Base-by-base conservation (phyloP, 1,140 invertebrate genomes). In the Aphis craccivora region DNA sequence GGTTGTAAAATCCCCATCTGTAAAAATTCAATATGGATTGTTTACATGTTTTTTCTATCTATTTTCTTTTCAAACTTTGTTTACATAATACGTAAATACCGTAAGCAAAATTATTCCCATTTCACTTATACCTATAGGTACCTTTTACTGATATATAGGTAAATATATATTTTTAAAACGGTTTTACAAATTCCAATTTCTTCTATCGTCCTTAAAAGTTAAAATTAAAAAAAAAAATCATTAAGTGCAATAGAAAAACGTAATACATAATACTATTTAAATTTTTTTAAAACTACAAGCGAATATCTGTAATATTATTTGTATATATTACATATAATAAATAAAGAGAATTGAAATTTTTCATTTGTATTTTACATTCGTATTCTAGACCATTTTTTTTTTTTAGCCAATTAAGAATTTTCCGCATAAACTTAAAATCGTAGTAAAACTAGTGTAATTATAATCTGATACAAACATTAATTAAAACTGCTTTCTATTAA, bases 1-100 rank as follows among this genome's bases (percentile, higher is more conserved):
- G 94, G 76, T 37, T 93, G 88, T 93, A 93, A 93, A 93, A 94
- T n/a, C 81, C 83, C 67, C 87, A 93, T 87, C 91, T 88, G 84
- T 22, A 48, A 86, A 88, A 48, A 76, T 53, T 90, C 37, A 7
- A 43, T 37, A 30, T 37, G 45, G 45, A 53, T 83, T 94, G 60
- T 76, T 83, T 90, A n/a, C 30, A 20, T 87, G 9, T 48, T 30
- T 87, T 30, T 48, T 45, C 14, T 43, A 3, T 6, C 45, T 87
- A 45, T 45, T 48, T 30, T 86, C 45, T 86, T 81, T 81, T 35
- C 35, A 11, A 67, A 14, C 30, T 67, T 4, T 11, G 30, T 60
- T n/a, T 67, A 40, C 6, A n/a, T 76, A n/a, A n/a, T n/a, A 67
- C n/a, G n/a, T 9, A 67, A 67, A 0, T 30, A 67, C 30, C 30